phyloP scores from a whole-genome alignment of 1,140 invertebrate species.

The Drosophila ohnishii region DNA sequence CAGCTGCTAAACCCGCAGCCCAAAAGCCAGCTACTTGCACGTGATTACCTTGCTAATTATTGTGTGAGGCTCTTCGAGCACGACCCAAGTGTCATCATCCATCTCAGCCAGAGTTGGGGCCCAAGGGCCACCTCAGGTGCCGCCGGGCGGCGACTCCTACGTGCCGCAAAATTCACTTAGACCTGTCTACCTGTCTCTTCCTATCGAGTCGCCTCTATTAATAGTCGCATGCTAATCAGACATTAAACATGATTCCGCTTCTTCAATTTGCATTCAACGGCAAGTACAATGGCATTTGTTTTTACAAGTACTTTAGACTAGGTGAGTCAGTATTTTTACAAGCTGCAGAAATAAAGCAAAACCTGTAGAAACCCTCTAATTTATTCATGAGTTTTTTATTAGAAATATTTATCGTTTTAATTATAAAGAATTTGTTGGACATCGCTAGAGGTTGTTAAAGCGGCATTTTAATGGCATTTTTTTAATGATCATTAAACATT shows the following conservation, averaged over 20 bases:
- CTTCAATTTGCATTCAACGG: slow-evolving; percentile 23
- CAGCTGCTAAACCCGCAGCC: slow-evolving; percentile 61
- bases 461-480: neutral
- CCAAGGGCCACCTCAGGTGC: slow-evolving; percentile 11
- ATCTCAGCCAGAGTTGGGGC: slow-evolving; percentile 19
- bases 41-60: slow-evolving; percentile 77
- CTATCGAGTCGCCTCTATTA: slow-evolving; percentile 26
- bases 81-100: slow-evolving; percentile 53
- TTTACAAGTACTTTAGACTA: neutral
- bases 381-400: slow-evolving; percentile 10
- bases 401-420: neutral
- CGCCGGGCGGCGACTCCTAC: slow-evolving; percentile 21
- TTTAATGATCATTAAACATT: slow-evolving; percentile 3
- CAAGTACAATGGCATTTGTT: neutral
- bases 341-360: neutral
- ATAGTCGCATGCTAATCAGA: slow-evolving; percentile 53
- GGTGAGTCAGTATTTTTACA: neutral
- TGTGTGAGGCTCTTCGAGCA: slow-evolving; percentile 26
- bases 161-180: slow-evolving; percentile 56
- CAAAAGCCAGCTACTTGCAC: slow-evolving; percentile 57
- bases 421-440: slow-evolving; percentile 2
- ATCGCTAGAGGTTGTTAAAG: neutral
- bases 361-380: neutral
- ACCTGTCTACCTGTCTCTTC: slow-evolving; percentile 1
- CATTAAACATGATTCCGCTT: slow-evolving; percentile 38